Base-by-base conservation (phyloP, 1,140 invertebrate species). In the Zaprionus davidi region DNA sequence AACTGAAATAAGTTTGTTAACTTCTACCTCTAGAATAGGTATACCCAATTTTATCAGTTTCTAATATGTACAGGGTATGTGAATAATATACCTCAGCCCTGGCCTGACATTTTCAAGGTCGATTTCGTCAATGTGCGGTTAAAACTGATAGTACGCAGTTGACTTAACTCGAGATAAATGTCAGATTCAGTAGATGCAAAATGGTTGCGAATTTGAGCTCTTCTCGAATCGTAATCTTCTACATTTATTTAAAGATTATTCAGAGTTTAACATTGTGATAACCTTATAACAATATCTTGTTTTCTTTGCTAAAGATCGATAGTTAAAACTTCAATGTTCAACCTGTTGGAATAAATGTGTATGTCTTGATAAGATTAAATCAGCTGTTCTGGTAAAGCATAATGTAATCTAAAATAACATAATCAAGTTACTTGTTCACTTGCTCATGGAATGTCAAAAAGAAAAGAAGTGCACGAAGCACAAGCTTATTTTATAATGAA, bases 131-230 rank as follows among this genome's bases (percentile, higher is more conserved):
- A 56, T 56, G 36, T 44, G 56, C 7, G 66, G 26, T 36, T 68
- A 22, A 49, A 68, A 49, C 58, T 34, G 41, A 68, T 59, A 49
- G 26, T 58, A 5, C 12, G 20, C 38, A 31, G 51, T 57, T 44
- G 49, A 53, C 31, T 55, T 65, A 24, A 65, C 55, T 66, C 22
- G 49, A 41, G 22, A 44, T 28, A 38, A 60, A 46, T 60, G 41
- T 62, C 59, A n/a, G 41, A 31, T 49, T 62, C 22, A 62, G 28
- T n/a, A 59, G 5, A 34, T 59, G 20, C 0, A 36, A 38, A 22
- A 15, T 15, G n/a, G 17, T 34, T 22, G 17, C 31, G n/a, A 49
- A 49, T 9, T 49, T 20, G 9, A 41, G 38, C 15, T 41, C 15
- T 41, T 9, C 38, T 5, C 13, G 5, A n/a, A 31, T 31, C 11